phyloP scores from a whole-genome alignment of 2,888 invertebrate genomes.

The Nomada lathburiana region DNA sequence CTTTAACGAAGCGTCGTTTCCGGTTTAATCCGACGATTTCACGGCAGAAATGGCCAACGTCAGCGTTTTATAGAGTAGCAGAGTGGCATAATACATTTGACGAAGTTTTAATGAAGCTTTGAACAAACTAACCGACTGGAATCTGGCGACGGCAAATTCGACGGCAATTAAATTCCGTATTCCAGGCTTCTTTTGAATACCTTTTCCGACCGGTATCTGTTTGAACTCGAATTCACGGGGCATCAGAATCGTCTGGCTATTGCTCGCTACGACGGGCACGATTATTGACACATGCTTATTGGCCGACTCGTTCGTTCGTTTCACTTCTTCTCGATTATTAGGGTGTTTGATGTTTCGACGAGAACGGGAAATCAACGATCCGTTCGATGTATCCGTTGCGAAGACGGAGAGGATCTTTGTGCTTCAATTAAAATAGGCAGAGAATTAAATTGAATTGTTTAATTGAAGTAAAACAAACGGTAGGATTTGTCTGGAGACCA shows the following conservation, averaged over 20 bases:
- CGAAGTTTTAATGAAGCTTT: constrained; percentile 43
- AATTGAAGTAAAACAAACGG: too few relatives aligned
- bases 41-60: background rate
- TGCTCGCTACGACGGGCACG: background rate
- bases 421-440: background rate
- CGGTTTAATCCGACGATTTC: constrained; percentile 15
- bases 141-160: constrained; percentile 32
- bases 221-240: constrained; percentile 28
- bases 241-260: background rate
- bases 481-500: too few relatives aligned
- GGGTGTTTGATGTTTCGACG: background rate
- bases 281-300: constrained; percentile 1
- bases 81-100: constrained; percentile 8
- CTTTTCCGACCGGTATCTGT: constrained; percentile 1
- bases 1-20: constrained; percentile 20
- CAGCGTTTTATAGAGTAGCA: constrained; percentile 3
- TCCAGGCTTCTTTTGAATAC: constrained; percentile 13
- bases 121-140: constrained; percentile 31
- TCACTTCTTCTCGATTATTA: background rate
- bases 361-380: too few relatives aligned
- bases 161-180: constrained; percentile 35
- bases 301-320: constrained; percentile 8
- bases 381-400: too few relatives aligned
- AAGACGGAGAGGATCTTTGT: background rate
- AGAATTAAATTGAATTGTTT: too few relatives aligned